Evolutionary conservation across 2,797 vertebrate genomes (phyloP), one percentile per base, ranked within the genome.

Genomic region (Lepilemur septentrionalis): DNA sequence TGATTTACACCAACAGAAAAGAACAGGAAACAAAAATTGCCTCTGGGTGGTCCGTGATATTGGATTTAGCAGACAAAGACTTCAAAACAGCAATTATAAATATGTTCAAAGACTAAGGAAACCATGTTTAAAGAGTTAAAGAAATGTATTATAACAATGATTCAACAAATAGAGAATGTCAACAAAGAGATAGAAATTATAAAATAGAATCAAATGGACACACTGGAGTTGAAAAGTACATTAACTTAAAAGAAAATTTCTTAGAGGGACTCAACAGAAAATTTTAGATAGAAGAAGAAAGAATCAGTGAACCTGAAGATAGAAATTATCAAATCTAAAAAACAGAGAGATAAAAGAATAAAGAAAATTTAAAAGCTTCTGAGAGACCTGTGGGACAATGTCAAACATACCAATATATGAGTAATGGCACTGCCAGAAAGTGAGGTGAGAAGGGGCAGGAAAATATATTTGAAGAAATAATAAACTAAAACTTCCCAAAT

Each of bases 61-160:
- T 89, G 28, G 46, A 83, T 72, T 94, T 83, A 94, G 35, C n/a
- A 87, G 20, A 86, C 65, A 55, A 91, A 75, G 82, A 50, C 57
- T 67, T 93, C 41, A 86, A 79, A 93, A 50, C 2, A 61, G 11
- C 15, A 76, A 76, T 87, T 59, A 86, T 57, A 85, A 81, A 81
- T 91, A 46, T 55, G 8, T 91, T 91, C 59, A 93, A 93, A 92
- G 38, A 82, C 52, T 70, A 94, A 88, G 22, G 35, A 83, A 83
- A 94, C 9, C 38, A 91, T 52, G 38, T 61, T 91, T 87, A 76
- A 91, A 86, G 30, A 75, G 41, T 87, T 90, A 65, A 95, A 85
- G 30, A 8, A 75, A 70, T 76, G 3, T 70, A 55, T 67, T 78
- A 78, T 3, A 80, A 91, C 8, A 87, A 28, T 35, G 52, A 84